Evolutionary conservation across 1,140 invertebrate genomes (phyloP), one percentile per base, ranked within the genome.

Genomic region (Cecropterus lyciades): DNA sequence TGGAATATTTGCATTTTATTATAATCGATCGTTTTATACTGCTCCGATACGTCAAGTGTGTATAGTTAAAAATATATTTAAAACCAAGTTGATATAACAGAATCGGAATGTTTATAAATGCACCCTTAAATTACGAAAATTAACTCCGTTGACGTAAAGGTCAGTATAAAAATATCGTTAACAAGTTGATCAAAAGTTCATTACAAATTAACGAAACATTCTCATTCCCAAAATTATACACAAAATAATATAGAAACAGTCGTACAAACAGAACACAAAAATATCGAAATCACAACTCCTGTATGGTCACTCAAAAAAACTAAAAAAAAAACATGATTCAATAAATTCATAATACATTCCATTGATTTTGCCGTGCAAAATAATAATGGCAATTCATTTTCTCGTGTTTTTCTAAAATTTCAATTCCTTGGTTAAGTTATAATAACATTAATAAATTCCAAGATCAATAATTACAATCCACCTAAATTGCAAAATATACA

Each of bases 291-390:
- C 51, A 53, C 51, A 53, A 53, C 51, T 16, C 51, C 33, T 40
- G 33, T 52, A 15, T 33, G 30, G 40, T 40, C 51, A 53, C 30
- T 40, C 30, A 14, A 57, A 45, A 57, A 56, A n/a, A n/a, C 20
- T 24, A 56, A 56, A 0, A 57, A 27, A 45, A 24, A n/a, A n/a
- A n/a, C 17, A 14, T 30, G 6, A 30, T 27, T 33, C 16, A 51
- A 51, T 27, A 51, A 51, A 30, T 27, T n/a, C 11, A 14, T 24
- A 52, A 4, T 24, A 24, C 48, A n/a, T 20, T 24, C 13, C 30
- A 45, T 45, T 45, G 0, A 45, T 27, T 52, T 52, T 52, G 24
- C 16, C 30, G n/a, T 53, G 27, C 51, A 51, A 24, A 51, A 51
- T 51, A 30, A 51, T 51, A 40, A 33, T 9, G 1, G 9, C 20